Evolutionary conservation across 1,140 invertebrate species (phyloP).

Genomic region (Hesperophylax magnus): DNA sequence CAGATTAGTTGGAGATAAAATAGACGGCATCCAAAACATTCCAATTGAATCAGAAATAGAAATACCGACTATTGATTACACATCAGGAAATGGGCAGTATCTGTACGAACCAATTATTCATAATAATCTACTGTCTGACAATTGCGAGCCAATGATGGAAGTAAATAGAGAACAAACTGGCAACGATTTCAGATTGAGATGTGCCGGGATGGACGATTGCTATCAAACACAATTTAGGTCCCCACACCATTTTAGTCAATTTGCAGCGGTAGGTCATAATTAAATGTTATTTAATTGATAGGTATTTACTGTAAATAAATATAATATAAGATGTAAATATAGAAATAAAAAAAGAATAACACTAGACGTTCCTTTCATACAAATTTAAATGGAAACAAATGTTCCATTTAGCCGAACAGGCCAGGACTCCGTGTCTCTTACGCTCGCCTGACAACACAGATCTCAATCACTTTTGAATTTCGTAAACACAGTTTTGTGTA

Average conservation of each 20-base stretch:
- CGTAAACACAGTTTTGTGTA: too few relatives aligned
- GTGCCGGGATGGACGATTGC: conserved; percentile 45
- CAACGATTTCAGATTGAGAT: conserved; percentile 49
- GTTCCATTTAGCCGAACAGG: too few relatives aligned
- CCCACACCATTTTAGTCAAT: conserved; percentile 52
- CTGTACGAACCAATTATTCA: conserved; percentile 47
- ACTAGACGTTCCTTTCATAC: too few relatives aligned
- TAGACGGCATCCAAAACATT: conserved; percentile 45
- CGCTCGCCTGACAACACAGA: too few relatives aligned
- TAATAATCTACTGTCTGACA: conserved; percentile 33
- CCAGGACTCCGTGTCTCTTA: too few relatives aligned
- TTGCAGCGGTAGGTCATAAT: conserved; percentile 52
- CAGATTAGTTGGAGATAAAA: conserved; percentile 50
- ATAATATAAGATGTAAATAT: conserved; percentile 31
- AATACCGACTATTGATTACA: conserved; percentile 53
- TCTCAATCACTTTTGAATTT: too few relatives aligned
- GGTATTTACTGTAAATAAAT: conserved; percentile 41
- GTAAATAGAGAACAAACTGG: conserved; percentile 36
- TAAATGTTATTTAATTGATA: conserved; percentile 41
- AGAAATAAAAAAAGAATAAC: too few relatives aligned
- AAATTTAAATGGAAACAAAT: too few relatives aligned
- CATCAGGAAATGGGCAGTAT: conserved; percentile 42
- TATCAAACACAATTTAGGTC: conserved; percentile 50
- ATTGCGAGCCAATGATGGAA: conserved; percentile 51
- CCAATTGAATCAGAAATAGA: conserved; percentile 54